A percentile compares a stretch with the other conserved stretches of the same genome.
Conservation (phyloP, 2,888 invertebrate species). For the Caenorhabditis macrosperma region DNA sequence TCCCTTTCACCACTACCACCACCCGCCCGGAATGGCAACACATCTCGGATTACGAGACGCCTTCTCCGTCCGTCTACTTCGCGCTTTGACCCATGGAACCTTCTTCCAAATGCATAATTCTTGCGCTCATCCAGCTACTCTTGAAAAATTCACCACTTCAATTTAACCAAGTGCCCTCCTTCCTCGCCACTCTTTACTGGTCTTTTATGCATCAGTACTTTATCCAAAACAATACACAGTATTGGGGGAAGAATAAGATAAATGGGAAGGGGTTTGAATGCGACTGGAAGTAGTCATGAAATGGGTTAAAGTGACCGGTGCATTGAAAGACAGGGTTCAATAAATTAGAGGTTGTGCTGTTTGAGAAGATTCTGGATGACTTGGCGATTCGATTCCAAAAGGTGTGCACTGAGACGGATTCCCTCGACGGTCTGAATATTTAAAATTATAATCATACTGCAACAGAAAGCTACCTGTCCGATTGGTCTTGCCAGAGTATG, state of each 20-base stretch:
- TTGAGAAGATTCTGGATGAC: constrained; percentile 61
- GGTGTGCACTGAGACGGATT: constrained; percentile 64
- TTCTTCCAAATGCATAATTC: constrained; percentile 48
- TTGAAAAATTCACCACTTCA: constrained; percentile 57
- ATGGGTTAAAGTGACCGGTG: constrained; percentile 28
- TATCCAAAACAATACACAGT: constrained; percentile 35
- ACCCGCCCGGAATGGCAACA: constrained; percentile 20
- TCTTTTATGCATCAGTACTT: constrained; percentile 35
- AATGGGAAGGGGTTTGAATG: background rate
- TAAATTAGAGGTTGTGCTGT: constrained; percentile 41
- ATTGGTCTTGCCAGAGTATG: constrained; percentile 75
- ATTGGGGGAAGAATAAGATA: background rate
- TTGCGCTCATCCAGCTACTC: constrained; percentile 17
- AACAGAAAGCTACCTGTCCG: constrained; percentile 63
- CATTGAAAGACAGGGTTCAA: background rate
- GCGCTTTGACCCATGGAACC: constrained; percentile 3
- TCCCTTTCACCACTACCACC: constrained; percentile 26
- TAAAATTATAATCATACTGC: background rate
- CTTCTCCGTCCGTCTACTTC: background rate
- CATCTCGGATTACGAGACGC: constrained; percentile 22
- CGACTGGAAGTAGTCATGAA: background rate
- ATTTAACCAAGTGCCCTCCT: constrained; percentile 46
- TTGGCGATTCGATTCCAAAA: constrained; percentile 61
- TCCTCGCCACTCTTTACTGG: background rate
- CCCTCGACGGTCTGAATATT: constrained; percentile 60